phyloP scores from a whole-genome alignment of 2,797 vertebrate genomes.

The Falco naumanni region DNA sequence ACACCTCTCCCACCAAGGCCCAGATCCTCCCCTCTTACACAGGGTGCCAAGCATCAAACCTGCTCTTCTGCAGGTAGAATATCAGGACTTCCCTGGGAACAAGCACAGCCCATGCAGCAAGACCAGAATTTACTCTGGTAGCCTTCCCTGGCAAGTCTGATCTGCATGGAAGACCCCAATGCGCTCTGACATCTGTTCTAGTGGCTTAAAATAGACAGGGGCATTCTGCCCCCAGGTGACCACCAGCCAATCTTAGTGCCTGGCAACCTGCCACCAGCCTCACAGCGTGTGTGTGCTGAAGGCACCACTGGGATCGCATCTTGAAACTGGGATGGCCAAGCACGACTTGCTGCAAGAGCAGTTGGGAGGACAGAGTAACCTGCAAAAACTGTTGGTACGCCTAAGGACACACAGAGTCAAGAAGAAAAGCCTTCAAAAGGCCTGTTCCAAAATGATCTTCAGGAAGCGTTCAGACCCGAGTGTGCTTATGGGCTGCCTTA shows the following conservation, averaged over 20 bases:
- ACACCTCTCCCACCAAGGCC: neutral
- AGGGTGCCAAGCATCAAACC: neutral
- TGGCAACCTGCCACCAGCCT: neutral
- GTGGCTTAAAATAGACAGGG: neutral
- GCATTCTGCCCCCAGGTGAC: neutral
- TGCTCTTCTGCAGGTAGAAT: neutral
- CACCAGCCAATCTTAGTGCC: neutral
- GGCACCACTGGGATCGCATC: neutral
- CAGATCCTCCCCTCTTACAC: neutral
- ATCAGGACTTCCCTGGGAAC: neutral
- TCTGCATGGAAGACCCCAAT: neutral
- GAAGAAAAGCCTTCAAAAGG: neutral
- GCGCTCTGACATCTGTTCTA: neutral
- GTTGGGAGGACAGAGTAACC: neutral
- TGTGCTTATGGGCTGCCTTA: neutral
- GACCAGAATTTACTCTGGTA: neutral
- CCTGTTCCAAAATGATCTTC: neutral
- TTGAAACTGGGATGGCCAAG: neutral
- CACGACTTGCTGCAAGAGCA: neutral
- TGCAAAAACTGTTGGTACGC: neutral
- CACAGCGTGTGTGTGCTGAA: accelerated
- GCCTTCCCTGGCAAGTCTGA: neutral
- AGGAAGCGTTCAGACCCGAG: neutral
- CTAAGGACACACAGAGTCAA: neutral
- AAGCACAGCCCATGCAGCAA: neutral